A percentile compares a stretch with the other conserved stretches of the same genome.
These are phyloP conservation scores for Gymnocephalus cernua DNA, from an alignment of 2,113 vertebrate genomes.

Conservation along the genomic window DNA sequence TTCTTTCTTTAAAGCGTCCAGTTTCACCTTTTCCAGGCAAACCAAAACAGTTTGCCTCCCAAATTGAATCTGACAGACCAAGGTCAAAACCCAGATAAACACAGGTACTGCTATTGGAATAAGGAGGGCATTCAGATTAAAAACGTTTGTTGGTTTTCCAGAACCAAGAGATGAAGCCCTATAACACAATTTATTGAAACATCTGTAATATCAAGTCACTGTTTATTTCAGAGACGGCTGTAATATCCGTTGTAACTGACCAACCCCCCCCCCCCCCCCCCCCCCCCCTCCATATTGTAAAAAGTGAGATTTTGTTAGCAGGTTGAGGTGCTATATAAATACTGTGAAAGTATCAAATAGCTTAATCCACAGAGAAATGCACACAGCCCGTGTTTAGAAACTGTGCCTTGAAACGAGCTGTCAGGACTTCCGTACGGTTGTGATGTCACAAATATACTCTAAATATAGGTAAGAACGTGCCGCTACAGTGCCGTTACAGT, in stretches of 20 bases:
- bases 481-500: too few relatives aligned
- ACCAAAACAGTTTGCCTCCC: neutral
- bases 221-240: conserved; percentile 5
- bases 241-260: neutral
- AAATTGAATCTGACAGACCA: conserved; percentile 31
- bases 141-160: fast-evolving
- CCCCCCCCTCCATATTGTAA: too few relatives aligned
- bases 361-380: too few relatives aligned
- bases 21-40: neutral
- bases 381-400: too few relatives aligned
- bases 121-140: conserved; percentile 3
- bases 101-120: neutral
- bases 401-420: too few relatives aligned
- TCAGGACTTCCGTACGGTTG: too few relatives aligned
- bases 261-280: too few relatives aligned
- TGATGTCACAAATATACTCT: too few relatives aligned
- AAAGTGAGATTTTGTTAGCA: too few relatives aligned
- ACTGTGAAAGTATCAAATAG: too few relatives aligned
- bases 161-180: neutral
- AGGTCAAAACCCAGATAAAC: conserved; percentile 40
- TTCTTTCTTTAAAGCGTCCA: neutral
- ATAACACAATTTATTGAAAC: conserved; percentile 9
- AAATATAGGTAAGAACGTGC: too few relatives aligned
- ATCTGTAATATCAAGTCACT: conserved; percentile 4
- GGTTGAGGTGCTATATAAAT: too few relatives aligned